These are phyloP conservation scores for Amblyjoppa proteus DNA, from an alignment of 2,888 invertebrate species.

Conservation along the genomic window DNA sequence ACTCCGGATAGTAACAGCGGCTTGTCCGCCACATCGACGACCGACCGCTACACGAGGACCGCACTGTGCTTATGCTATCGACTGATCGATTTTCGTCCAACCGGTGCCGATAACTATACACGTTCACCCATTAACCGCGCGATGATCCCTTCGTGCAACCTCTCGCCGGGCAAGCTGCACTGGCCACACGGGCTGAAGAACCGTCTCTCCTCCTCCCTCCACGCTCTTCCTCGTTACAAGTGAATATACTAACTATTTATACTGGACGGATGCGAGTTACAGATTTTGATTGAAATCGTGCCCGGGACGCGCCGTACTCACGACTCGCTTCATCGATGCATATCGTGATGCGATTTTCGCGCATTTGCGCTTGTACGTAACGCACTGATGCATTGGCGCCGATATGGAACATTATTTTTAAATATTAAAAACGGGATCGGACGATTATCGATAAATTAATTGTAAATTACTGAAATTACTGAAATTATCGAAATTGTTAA, in stretches of 20 bases:
- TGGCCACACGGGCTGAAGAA: not conserved
- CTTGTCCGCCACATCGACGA: conserved; percentile 5
- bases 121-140: conserved; percentile 42
- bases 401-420: not conserved
- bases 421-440: too few relatives aligned
- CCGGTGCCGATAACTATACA: conserved; percentile 40
- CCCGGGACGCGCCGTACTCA: conserved; percentile 2
- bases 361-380: not conserved
- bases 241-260: conserved; percentile 54
- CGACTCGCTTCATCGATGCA: not conserved
- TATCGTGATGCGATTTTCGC: conserved; percentile 6
- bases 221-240: conserved; percentile 15
- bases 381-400: not conserved
- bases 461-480: too few relatives aligned
- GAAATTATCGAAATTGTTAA: too few relatives aligned
- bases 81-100: conserved; percentile 39
- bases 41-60: not conserved
- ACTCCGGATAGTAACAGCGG: conserved; percentile 12
- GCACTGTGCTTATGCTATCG: not conserved
- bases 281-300: conserved; percentile 61
- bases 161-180: not conserved
- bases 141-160: not conserved
- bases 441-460: too few relatives aligned
- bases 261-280: conserved; percentile 27
- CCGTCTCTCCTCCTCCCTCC: not conserved